Evolutionary conservation across 2,888 invertebrate genomes (phyloP), one percentile per base, ranked within the genome.

Genomic region (Amaurobius ferox): DNA sequence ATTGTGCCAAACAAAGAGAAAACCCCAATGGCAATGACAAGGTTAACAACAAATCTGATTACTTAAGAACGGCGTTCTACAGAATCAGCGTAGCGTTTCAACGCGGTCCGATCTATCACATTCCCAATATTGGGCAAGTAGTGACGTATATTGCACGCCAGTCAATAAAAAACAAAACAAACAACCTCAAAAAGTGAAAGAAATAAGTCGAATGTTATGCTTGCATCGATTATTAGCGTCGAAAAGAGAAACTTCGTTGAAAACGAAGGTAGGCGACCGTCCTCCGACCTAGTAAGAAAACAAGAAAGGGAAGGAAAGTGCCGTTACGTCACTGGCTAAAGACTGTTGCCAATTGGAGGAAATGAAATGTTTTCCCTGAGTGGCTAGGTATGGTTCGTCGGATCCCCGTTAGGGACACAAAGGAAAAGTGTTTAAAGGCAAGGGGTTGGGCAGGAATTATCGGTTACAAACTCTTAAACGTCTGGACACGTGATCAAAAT

Each of bases 261-360:
- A 85, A 78, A 66, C 32, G 71, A 55, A 85, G 83, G 83, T 77
- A 44, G 77, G 66, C 83, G 77, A 85, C 83, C 83, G 77, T 77
- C 83, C 72, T 72, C 71, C 72, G 77, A 64, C 83, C 77, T 77
- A 85, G 72, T 85, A 85, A 72, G 72, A 71, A 72, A 77, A 71
- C 23, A 48, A 64, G 62, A 70, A 32, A 71, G 55, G 30, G 66
- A 74, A 64, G 76, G 80, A 73, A 80, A 85, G 77, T 61, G 16
- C 30, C 29, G 40, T 85, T 85, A 85, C 83, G 83, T 85, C 83
- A 85, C 72, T 77, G 26, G 61, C 29, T 39, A 71, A 77, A 77
- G 83, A 78, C 77, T 66, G 83, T 85, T 85, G 83, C 83, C 83
- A 85, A 79, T 85, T 85, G 83, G 83, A 85, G 83, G 83, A 85